Percentiles rank a stretch among this genome's conserved stretches.
phyloP scores from a whole-genome alignment of 2,113 vertebrate species.

The Pardalotus punctatus region DNA sequence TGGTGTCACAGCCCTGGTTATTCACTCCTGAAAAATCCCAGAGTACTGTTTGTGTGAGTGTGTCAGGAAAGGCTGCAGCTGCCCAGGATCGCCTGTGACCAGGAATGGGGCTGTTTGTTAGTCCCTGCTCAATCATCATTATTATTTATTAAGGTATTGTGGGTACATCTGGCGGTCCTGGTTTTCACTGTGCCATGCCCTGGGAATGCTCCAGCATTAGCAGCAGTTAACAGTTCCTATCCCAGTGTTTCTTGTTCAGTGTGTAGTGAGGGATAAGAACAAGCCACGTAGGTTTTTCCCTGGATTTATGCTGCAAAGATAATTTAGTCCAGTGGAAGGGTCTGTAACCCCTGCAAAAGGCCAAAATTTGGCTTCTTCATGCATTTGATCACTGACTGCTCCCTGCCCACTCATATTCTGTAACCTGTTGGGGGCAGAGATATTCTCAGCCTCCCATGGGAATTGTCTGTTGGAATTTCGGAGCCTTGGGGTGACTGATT shows the following conservation, averaged over 20 bases:
- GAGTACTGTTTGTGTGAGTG: background rate
- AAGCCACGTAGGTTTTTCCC: background rate
- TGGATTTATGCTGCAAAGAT: background rate
- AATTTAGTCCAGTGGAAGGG: background rate
- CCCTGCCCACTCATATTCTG: background rate
- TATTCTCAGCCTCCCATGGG: background rate
- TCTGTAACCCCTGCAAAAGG: background rate
- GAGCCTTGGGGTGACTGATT: background rate
- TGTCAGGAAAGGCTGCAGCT: background rate
- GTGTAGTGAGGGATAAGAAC: background rate
- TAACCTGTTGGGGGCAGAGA: background rate
- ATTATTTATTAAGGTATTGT: background rate
- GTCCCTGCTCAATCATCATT: background rate
- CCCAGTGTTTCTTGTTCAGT: fast-evolving
- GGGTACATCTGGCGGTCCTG: background rate
- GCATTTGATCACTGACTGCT: background rate
- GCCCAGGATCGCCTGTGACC: background rate
- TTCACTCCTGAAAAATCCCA: background rate
- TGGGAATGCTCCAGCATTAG: background rate
- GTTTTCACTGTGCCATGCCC: background rate
- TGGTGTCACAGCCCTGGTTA: background rate
- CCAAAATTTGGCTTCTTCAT: background rate
- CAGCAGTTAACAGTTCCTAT: background rate
- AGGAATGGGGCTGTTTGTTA: background rate
- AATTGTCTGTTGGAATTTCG: background rate